Evolutionary conservation across 2,888 invertebrate species (phyloP), one percentile per base, ranked within the genome.

Genomic region (Beris chalybata): DNA sequence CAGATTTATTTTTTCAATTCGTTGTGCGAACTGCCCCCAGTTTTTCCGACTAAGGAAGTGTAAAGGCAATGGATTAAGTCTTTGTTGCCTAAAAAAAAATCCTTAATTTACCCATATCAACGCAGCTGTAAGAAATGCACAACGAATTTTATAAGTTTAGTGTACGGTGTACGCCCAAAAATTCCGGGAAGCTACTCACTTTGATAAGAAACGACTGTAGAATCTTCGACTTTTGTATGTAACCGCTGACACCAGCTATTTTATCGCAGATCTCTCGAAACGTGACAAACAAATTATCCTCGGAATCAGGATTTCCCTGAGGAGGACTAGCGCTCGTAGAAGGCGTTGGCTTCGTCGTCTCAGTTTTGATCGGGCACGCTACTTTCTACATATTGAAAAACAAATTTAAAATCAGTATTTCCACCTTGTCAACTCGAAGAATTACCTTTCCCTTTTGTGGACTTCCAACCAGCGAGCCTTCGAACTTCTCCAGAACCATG

Each of bases 211-310:
- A 86, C 64, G 84, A 81, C 71, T 87, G 86, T 0, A 94, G 82
- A 64, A 87, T 83, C 29, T 87, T 86, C 0, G 92, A 93, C 82
- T 96, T 96, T 29, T 87, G 89, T 32, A 87, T 86, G 76, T 95
- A 94, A 67, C 93, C 90, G 74, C 87, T 87, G 48, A 89, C 89
- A 64, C 85, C 87, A 0, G 92, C 86, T 68, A 97, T 87, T 74
- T 88, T 87, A 64, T 89, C 87, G 78, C 95, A 94, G 13, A 97
- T 78, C 48, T 85, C 82, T 64, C 89, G 85, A 78, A 95, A 95
- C 74, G 89, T 88, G 29, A 86, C 83, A 77, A 96, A 91, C 44
- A 85, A 85, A 75, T 91, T 84, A 78, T 93, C 93, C 68, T 86
- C 86, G 52, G 76, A 75, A 4, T 75, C 75, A 52, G 9, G 3